Percentiles rank a stretch among this genome's conserved stretches.
These are phyloP conservation scores for Cheirogaleus major DNA, from an alignment of 2,797 vertebrate genomes.

Conservation along the genomic window DNA sequence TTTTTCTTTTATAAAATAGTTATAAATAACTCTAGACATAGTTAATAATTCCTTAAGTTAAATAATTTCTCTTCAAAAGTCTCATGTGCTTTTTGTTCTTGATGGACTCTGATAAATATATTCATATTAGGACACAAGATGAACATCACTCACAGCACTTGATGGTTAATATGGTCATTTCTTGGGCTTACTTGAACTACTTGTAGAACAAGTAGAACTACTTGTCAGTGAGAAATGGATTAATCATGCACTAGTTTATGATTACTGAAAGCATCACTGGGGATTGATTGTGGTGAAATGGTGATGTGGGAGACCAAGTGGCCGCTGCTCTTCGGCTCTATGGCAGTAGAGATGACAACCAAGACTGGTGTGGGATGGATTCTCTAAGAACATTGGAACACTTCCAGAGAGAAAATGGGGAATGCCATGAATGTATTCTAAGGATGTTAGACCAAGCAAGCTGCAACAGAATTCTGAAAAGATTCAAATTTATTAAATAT, in stretches of 20 bases:
- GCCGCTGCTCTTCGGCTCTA: neutral
- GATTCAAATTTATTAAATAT: neutral
- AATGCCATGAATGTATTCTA: neutral
- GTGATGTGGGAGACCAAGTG: neutral
- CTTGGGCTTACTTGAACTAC: neutral
- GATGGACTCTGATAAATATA: neutral
- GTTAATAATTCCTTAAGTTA: neutral
- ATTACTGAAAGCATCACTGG: neutral
- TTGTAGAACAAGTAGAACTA: neutral
- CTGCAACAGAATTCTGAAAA: neutral
- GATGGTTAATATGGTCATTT: slow-evolving; percentile 7
- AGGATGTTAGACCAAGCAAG: neutral
- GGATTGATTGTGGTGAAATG: neutral
- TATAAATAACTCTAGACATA: neutral
- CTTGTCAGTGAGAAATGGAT: neutral
- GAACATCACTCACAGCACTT: neutral
- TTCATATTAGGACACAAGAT: neutral
- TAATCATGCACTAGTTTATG: neutral
- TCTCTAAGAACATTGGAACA: neutral
- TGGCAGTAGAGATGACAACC: neutral
- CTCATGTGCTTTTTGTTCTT: neutral
- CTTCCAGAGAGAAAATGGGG: neutral
- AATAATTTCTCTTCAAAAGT: neutral
- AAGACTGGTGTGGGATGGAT: neutral
- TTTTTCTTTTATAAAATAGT: neutral